Evolutionary conservation across 53 echinoderm and acorn worm genomes (phyloP).

Genomic region (Astropecten irregularis): DNA sequence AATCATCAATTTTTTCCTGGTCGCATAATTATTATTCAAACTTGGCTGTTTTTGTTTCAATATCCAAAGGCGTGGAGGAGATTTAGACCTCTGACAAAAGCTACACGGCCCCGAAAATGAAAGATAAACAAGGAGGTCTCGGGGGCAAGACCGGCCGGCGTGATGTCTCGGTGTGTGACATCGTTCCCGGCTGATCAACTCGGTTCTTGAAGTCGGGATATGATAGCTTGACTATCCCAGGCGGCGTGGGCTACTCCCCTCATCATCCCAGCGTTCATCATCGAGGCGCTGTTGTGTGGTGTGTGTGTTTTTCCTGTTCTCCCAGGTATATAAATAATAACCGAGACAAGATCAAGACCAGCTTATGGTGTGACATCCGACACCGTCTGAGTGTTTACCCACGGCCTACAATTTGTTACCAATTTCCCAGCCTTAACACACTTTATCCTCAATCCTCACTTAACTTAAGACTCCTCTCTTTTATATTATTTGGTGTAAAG

Average conservation of each 20-base stretch:
- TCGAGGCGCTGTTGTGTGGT: neutral
- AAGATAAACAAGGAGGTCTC: conserved; percentile 25
- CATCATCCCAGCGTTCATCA: neutral
- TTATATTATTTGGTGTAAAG: too few species aligned
- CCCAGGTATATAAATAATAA: too few species aligned
- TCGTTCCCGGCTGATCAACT: neutral
- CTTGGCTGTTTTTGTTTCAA: neutral
- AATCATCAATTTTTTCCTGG: neutral
- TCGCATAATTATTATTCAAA: neutral
- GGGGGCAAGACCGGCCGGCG: neutral
- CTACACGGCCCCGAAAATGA: conserved; percentile 18
- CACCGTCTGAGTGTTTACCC: neutral
- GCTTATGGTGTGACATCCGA: neutral
- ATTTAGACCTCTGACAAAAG: neutral
- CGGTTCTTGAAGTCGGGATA: neutral
- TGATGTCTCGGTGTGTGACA: neutral
- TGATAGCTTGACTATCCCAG: neutral
- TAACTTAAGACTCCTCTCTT: neutral
- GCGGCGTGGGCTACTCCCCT: too few species aligned
- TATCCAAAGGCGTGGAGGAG: conserved; percentile 40
- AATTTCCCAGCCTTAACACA: neutral
- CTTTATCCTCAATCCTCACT: neutral
- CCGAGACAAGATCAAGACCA: neutral
- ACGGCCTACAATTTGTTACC: neutral
- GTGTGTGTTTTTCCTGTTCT: neutral